phyloP scores from a whole-genome alignment of 2,797 vertebrate genomes.

The Sebastes kiyomatsui region DNA sequence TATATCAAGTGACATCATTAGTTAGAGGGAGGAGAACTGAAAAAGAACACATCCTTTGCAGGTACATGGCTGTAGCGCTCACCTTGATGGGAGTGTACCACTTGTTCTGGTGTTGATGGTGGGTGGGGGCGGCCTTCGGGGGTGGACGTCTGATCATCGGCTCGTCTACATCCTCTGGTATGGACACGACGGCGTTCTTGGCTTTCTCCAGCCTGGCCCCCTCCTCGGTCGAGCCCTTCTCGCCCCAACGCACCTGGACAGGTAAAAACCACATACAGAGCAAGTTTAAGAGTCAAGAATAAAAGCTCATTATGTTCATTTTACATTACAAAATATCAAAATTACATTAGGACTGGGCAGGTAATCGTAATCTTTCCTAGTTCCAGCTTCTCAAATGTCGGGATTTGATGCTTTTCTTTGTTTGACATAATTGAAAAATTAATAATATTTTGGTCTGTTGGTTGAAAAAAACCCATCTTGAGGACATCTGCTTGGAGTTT shows the following conservation, averaged over 20 bases:
- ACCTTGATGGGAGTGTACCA: conserved; percentile 98
- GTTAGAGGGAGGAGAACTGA: neutral
- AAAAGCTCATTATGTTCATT: neutral
- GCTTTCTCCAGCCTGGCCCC: conserved; percentile 94
- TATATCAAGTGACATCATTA: neutral
- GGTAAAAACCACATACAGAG: neutral
- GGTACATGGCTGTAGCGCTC: neutral
- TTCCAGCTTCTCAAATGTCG: neutral
- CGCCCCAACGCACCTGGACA: conserved; percentile 93
- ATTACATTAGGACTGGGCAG: neutral
- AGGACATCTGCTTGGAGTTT: neutral
- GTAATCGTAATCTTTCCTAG: neutral
- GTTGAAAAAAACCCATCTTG: neutral
- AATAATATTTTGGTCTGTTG: neutral
- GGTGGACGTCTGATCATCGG: conserved; percentile 75
- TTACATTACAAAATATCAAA: neutral
- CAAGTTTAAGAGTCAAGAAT: neutral
- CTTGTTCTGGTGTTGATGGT: conserved; percentile 83
- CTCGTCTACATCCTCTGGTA: conserved; percentile 88
- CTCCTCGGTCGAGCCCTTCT: conserved; percentile 97
- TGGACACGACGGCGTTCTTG: conserved; percentile 92
- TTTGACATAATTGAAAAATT: neutral
- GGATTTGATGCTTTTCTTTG: neutral
- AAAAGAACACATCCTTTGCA: neutral
- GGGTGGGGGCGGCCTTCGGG: conserved; percentile 68